Percentiles rank a stretch among this genome's conserved stretches.
Evolutionary conservation across 2,797 vertebrate genomes (phyloP).

Genomic region (Ataeniobius toweri): DNA sequence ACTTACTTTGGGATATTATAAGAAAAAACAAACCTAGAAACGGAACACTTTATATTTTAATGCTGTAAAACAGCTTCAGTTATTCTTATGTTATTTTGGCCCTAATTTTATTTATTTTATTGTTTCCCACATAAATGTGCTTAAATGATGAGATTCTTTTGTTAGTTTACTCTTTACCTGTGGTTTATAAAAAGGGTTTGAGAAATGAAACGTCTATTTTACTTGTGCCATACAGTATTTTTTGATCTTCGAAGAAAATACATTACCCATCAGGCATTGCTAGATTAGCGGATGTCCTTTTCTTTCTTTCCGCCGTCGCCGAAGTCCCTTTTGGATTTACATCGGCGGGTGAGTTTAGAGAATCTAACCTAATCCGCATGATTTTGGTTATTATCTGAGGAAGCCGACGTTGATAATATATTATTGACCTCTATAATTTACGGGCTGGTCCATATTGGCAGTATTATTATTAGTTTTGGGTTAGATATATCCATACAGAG

Average conservation of each 20-base stretch:
- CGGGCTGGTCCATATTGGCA: not conserved
- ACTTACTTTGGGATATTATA: too few species aligned
- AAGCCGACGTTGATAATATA: fast-evolving
- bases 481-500: not conserved
- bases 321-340: constrained; percentile 69
- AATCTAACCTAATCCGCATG: constrained; percentile 67
- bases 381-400: not conserved
- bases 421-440: fast-evolving
- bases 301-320: constrained; percentile 68
- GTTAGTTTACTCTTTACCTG: not conserved
- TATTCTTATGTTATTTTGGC: too few species aligned
- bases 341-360: constrained; percentile 72
- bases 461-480: fast-evolving
- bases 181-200: not conserved
- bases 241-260: constrained; percentile 16
- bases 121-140: too few species aligned
- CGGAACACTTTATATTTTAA: too few species aligned
- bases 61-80: too few species aligned
- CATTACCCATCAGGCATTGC: constrained; percentile 70
- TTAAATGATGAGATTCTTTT: too few species aligned
- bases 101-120: too few species aligned
- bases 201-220: not conserved
- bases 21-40: too few species aligned
- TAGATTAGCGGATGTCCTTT: constrained; percentile 71
- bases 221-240: not conserved